Evolutionary conservation across 2,888 invertebrate species (phyloP).

Genomic region (Copidosoma aretas): DNA sequence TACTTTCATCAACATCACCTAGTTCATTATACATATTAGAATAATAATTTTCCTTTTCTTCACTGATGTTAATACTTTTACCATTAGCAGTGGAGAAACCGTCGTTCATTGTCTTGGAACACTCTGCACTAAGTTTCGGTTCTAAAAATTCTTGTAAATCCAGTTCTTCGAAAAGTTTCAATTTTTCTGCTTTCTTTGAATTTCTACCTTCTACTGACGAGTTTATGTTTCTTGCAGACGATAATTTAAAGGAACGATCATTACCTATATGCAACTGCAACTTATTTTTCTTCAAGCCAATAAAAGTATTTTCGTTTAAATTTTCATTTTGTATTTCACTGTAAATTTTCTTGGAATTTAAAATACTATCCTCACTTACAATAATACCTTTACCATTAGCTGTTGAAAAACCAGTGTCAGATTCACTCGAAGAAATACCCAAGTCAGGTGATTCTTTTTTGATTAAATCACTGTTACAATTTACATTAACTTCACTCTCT

Average conservation of each 20-base stretch:
- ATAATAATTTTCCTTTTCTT: conserved; percentile 39
- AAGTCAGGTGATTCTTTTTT: conserved; percentile 12
- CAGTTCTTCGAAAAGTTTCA: conserved; percentile 24
- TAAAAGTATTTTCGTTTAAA: conserved; percentile 3
- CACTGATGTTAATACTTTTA: conserved; percentile 47
- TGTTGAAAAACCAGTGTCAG: conserved; percentile 42
- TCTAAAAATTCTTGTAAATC: conserved; percentile 23
- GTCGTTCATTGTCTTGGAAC: conserved; percentile 1
- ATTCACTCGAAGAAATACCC: conserved; percentile 4
- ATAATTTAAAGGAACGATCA: no score
- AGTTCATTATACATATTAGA: conserved; percentile 23
- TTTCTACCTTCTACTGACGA: no score
- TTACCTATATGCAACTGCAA: neutral
- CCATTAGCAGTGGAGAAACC: conserved; percentile 58
- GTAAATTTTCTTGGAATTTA: conserved; percentile 31
- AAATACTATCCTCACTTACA: conserved; percentile 39
- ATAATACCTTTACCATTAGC: conserved; percentile 42
- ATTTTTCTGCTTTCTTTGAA: conserved; percentile 6
- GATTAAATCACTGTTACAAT: neutral
- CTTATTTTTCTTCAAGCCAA: conserved; percentile 10
- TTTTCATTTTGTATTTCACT: conserved; percentile 33
- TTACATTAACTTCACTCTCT: neutral
- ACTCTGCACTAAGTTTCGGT: conserved; percentile 18
- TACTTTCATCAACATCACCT: conserved; percentile 20
- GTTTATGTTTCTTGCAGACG: no score